Evolutionary conservation across 2,888 invertebrate genomes (phyloP).

Genomic region (Melieria picta): DNA sequence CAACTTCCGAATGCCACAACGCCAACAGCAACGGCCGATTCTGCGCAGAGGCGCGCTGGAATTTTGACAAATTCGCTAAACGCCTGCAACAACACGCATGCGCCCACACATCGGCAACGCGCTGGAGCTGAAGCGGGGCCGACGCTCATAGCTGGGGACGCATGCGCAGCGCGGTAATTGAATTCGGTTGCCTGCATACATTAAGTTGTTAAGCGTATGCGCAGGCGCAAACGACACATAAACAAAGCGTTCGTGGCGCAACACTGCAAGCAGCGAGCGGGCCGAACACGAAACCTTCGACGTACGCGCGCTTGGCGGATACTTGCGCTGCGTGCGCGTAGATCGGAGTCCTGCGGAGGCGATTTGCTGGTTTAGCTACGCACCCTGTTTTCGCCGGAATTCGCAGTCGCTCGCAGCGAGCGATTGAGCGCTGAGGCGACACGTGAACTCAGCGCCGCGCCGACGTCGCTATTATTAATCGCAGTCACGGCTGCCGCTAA

Average conservation of each 20-base stretch:
- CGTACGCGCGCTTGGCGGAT: constrained; percentile 8
- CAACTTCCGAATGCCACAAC: neutral
- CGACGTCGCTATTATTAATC: constrained; percentile 55
- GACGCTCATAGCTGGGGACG: constrained; percentile 16
- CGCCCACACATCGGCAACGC: too few species aligned
- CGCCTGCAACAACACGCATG: constrained; percentile 57
- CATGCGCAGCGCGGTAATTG: constrained; percentile 29
- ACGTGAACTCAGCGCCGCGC: constrained; percentile 41
- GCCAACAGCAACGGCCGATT: neutral
- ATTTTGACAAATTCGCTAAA: constrained; percentile 59
- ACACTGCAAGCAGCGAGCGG: too few species aligned
- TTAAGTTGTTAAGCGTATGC: constrained; percentile 64
- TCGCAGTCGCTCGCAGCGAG: neutral
- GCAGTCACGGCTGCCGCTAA: constrained; percentile 55
- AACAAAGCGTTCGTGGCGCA: constrained; percentile 12
- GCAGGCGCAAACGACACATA: constrained; percentile 49
- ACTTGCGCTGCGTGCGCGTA: constrained; percentile 1
- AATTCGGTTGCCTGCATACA: constrained; percentile 46
- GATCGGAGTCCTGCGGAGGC: constrained; percentile 18
- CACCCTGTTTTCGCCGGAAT: neutral
- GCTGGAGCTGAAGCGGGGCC: too few species aligned
- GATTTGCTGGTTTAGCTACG: neutral
- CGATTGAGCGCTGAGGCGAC: constrained; percentile 30
- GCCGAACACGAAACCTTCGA: too few species aligned
- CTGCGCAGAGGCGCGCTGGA: constrained; percentile 10